A percentile compares a stretch with the other conserved stretches of the same genome.
These are phyloP conservation scores for Meda fulgida DNA, from an alignment of 2,797 vertebrate genomes.

Conservation along the genomic window DNA sequence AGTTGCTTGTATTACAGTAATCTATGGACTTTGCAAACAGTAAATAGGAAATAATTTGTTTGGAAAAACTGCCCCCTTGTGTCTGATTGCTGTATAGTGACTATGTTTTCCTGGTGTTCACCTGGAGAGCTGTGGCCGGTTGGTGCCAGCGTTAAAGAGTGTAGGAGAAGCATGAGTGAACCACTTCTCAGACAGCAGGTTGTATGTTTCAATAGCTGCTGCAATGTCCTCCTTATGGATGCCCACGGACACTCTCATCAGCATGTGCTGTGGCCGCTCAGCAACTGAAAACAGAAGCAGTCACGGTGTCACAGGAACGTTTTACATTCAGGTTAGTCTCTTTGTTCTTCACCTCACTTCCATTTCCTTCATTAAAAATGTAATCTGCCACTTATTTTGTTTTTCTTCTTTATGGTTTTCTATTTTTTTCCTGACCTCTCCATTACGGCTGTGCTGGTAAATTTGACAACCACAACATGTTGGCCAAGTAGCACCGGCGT, in stretches of 20 bases:
- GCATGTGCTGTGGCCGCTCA: slow-evolving; percentile 96
- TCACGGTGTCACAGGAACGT: not conserved
- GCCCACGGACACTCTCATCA: slow-evolving; percentile 95
- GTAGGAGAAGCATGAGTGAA: slow-evolving; percentile 98
- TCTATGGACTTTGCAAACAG: not conserved
- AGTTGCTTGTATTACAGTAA: not conserved
- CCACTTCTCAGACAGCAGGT: slow-evolving; percentile 96
- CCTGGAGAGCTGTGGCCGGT: slow-evolving; percentile 95
- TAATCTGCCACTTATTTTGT: not conserved
- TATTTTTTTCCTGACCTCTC: not conserved
- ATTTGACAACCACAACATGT: too few relatives aligned
- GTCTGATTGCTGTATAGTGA: not conserved
- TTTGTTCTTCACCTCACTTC: not conserved
- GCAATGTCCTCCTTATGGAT: slow-evolving; percentile 89
- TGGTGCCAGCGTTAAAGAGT: slow-evolving; percentile 96
- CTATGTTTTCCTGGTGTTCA: slow-evolving; percentile 53
- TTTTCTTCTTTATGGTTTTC: not conserved
- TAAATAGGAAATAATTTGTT: not conserved
- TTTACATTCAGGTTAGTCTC: not conserved
- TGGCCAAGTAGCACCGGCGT: too few relatives aligned
- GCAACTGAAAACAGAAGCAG: slow-evolving; percentile 78
- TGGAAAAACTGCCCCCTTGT: slow-evolving; percentile 41
- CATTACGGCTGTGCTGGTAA: too few relatives aligned
- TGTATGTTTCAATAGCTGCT: slow-evolving; percentile 95
- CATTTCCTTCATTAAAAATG: not conserved